Base-by-base conservation (phyloP, 2,888 invertebrate species). In the Metalampra italica region DNA sequence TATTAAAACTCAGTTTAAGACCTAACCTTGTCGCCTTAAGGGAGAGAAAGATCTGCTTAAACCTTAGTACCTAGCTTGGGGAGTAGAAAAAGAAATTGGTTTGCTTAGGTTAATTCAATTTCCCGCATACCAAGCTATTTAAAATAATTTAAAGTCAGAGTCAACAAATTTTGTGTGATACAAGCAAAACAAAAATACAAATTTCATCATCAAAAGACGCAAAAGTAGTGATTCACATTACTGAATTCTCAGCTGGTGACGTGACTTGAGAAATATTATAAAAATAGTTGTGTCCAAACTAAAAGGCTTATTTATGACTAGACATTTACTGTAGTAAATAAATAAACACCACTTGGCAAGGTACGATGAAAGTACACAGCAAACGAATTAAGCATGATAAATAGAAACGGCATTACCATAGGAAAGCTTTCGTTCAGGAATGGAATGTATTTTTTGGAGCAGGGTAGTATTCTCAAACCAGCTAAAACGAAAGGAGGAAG, bases 351-450 rank as follows among this genome's bases (percentile, higher is more conserved):
- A 45, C 37, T 45, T 40, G 39, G 29, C 14, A 30, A 30, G 29
- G 22, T 34, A 40, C 9, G 29, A 34, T 15, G n/a, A n/a, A n/a
- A n/a, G 12, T 30, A 48, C 49, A 49, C 36, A 36, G 41, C 44
- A 49, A 49, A 41, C 37, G 49, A 45, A 49, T 49, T 45, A 49
- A 29, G 36, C 36, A 36, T 41, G 41, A 49, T 29, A 41, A 41
- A 46, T 46, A 39, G 34, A 22, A 41, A 12, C 15, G 22, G 22
- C 32, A 30, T 46, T 46, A 22, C 37, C n/a, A 13, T 37, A 11
- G 12, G 36, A 32, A 37, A 45, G 36, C 13, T 43, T 29, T 41
- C 22, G 3, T 29, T 41, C 29, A 9, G 22, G 7, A 39, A 5
- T 39, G 39, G 39, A 14, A 14, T 7, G 14, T 14, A 29, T 29